phyloP scores from a whole-genome alignment of 2,113 vertebrate genomes.

The Steatornis caripensis region DNA sequence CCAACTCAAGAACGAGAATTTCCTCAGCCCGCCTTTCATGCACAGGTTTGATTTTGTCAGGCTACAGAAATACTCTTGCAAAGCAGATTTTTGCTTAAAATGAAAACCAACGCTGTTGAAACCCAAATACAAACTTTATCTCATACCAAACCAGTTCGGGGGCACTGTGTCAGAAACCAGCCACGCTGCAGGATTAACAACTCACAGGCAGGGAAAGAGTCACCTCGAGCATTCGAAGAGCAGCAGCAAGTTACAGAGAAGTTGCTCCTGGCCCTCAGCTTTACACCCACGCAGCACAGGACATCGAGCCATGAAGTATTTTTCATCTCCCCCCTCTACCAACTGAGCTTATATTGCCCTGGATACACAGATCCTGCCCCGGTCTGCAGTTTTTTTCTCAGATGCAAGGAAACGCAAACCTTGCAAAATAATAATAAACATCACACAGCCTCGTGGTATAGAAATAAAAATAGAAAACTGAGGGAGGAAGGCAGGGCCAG shows the following conservation, averaged over 20 bases:
- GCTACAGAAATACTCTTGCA: not conserved
- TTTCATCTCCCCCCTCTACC: not conserved
- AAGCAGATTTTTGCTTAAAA: not conserved
- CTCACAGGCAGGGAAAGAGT: not conserved
- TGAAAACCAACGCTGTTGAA: not conserved
- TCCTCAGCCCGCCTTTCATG: not conserved
- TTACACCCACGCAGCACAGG: fast-evolving
- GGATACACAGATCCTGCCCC: not conserved
- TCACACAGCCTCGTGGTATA: not conserved
- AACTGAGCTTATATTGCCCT: not conserved
- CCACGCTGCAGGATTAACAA: not conserved
- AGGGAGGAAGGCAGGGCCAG: not conserved
- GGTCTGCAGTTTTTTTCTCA: not conserved
- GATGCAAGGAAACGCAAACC: not conserved
- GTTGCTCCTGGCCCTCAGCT: not conserved
- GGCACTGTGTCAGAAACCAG: not conserved
- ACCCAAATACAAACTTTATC: not conserved
- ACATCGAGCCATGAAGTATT: no score
- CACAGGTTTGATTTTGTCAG: not conserved
- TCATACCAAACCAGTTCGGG: not conserved
- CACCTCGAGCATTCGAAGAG: not conserved
- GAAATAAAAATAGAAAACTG: not conserved
- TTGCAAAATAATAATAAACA: not conserved
- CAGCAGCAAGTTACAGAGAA: not conserved
- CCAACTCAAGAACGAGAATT: not conserved